A percentile compares a stretch with the other conserved stretches of the same genome.
These are phyloP conservation scores for Shargacucullia verbasci DNA, from an alignment of 2,888 invertebrate species.

Conservation along the genomic window DNA sequence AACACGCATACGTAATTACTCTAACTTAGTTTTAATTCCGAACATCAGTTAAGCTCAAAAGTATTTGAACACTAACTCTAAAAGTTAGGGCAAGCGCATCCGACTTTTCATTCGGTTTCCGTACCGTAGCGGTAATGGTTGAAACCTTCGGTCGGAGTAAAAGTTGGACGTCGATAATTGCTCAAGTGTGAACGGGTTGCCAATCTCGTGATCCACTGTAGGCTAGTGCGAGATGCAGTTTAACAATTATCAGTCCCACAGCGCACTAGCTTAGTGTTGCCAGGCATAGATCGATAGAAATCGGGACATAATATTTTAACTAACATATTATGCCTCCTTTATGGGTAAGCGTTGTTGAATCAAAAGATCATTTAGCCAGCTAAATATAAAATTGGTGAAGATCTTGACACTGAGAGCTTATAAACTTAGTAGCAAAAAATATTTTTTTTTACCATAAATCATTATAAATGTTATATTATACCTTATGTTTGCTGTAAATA, in stretches of 20 bases:
- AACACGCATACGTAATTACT: no score
- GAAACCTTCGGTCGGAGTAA: slow-evolving; percentile 72
- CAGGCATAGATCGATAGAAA: slow-evolving; percentile 4
- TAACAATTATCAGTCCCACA: slow-evolving; percentile 70
- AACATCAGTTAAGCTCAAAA: slow-evolving; percentile 49
- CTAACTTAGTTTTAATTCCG: slow-evolving; percentile 15
- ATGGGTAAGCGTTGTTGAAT: no score
- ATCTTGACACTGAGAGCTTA: no score
- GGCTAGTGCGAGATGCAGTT: slow-evolving; percentile 65
- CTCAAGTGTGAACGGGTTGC: slow-evolving; percentile 78
- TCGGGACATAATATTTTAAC: neutral
- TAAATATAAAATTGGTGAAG: no score
- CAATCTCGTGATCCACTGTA: slow-evolving; percentile 64
- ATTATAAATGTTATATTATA: no score
- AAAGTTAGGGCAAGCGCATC: slow-evolving; percentile 67
- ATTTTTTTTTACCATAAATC: no score
- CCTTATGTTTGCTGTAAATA: no score
- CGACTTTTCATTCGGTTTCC: slow-evolving; percentile 64
- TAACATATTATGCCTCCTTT: neutral
- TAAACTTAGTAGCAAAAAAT: no score
- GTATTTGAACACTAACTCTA: slow-evolving; percentile 64
- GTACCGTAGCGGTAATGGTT: slow-evolving; percentile 70
- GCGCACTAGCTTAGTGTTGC: slow-evolving; percentile 6
- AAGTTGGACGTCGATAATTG: slow-evolving; percentile 82
- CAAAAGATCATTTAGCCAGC: no score